Evolutionary conservation across 2,888 invertebrate genomes (phyloP).

Genomic region (Melikaiella ostensackeni): DNA sequence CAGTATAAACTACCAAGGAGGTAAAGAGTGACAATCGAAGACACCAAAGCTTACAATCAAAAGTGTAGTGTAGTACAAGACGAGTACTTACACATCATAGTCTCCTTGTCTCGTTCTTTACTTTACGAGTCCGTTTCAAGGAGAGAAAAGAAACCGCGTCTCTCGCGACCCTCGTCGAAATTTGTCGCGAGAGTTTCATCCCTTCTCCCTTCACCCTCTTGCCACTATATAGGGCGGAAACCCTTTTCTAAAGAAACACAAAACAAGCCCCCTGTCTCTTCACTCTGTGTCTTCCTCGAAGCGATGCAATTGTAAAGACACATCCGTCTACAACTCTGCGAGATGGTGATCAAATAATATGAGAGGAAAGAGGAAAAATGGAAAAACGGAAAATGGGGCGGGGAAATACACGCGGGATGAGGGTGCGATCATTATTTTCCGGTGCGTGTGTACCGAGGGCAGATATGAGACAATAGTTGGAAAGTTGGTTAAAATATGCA

Average conservation of each 20-base stretch:
- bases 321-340: conserved; percentile 37
- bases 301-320: conserved; percentile 38
- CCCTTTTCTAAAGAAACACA: conserved; percentile 36
- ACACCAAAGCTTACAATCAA: conserved; percentile 23
- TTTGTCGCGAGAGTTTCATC: conserved; percentile 54
- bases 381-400: background rate
- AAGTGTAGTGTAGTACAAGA: background rate
- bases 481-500: conserved; percentile 40
- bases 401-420: conserved; percentile 8
- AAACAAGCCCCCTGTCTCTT: conserved; percentile 27
- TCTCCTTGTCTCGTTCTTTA: conserved; percentile 41
- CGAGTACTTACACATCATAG: background rate
- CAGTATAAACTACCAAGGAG: conserved; percentile 5
- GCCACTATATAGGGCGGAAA: conserved; percentile 15
- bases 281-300: conserved; percentile 25
- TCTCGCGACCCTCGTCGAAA: conserved; percentile 54
- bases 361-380: conserved; percentile 32
- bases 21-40: conserved; percentile 37
- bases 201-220: conserved; percentile 42
- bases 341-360: conserved; percentile 46
- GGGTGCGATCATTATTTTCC: conserved; percentile 37
- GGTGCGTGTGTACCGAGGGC: conserved; percentile 29
- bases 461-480: conserved; percentile 30
- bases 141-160: conserved; percentile 53
- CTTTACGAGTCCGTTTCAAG: conserved; percentile 52